A percentile compares a stretch with the other conserved stretches of the same genome.
phyloP scores from a whole-genome alignment of 1,140 invertebrate genomes.

The Musca vetustissima region DNA sequence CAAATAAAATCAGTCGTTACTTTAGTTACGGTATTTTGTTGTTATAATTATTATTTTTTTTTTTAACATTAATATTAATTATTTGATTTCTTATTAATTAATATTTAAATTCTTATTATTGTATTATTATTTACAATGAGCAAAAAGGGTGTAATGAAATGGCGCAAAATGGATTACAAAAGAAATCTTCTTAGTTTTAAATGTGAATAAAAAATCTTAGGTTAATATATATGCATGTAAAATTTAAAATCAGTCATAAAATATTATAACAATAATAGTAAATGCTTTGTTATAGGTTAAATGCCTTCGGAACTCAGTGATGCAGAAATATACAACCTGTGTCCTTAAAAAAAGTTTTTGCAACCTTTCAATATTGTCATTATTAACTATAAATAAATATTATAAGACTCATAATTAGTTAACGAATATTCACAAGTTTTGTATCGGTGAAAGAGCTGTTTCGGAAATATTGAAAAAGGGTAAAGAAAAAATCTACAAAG shows the following conservation, averaged over 20 bases:
- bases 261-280: background rate
- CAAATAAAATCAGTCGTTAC: slow-evolving; percentile 12
- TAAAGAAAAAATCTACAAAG: too few species aligned
- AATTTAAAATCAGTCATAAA: slow-evolving; percentile 12
- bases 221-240: background rate
- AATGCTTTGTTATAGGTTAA: background rate
- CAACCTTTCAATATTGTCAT: too few species aligned
- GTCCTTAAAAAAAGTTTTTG: too few species aligned
- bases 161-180: background rate
- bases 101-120: background rate
- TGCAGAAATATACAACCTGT: too few species aligned
- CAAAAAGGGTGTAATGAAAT: background rate
- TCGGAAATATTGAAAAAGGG: too few species aligned
- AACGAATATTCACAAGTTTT: too few species aligned
- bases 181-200: too few species aligned
- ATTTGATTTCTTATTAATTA: too few species aligned
- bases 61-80: background rate
- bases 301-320: background rate
- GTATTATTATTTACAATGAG: slow-evolving; percentile 16
- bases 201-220: background rate
- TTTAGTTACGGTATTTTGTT: background rate
- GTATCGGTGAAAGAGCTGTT: too few species aligned
- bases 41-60: background rate
- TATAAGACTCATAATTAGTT: too few species aligned
- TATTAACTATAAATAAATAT: too few species aligned